These are phyloP conservation scores for Acleris cristana DNA, from an alignment of 2,888 invertebrate genomes.

Conservation along the genomic window DNA sequence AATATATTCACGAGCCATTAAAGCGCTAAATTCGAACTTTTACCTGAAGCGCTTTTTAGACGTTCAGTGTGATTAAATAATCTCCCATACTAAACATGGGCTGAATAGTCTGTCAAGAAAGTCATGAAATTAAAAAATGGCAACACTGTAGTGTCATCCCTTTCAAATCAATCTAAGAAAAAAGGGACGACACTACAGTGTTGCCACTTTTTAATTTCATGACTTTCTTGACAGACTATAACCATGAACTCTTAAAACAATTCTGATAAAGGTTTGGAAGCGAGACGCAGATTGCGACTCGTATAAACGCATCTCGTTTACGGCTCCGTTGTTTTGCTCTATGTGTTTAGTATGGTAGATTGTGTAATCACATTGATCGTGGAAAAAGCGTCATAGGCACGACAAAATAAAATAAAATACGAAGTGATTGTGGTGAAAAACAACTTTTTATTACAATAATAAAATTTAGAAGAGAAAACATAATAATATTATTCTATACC, in stretches of 20 bases:
- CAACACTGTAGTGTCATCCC: no score
- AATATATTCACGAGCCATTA: slow-evolving; percentile 34
- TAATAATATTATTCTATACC: slow-evolving; percentile 17
- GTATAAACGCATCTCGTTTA: slow-evolving; percentile 35
- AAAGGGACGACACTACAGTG: no score
- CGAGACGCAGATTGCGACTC: slow-evolving; percentile 19
- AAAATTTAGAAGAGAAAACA: slow-evolving; percentile 30
- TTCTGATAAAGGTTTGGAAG: slow-evolving; percentile 38
- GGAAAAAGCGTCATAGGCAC: slow-evolving; percentile 35
- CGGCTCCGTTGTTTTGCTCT: slow-evolving; percentile 38
- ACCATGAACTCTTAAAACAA: slow-evolving; percentile 25
- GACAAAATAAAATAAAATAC: slow-evolving; percentile 29
- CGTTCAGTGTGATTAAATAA: slow-evolving; percentile 37
- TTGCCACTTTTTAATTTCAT: no score
- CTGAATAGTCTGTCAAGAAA: no score
- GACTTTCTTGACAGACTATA: no score
- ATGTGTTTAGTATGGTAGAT: slow-evolving; percentile 37
- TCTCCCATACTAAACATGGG: slow-evolving; percentile 37
- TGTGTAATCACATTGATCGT: slow-evolving; percentile 38
- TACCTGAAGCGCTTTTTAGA: slow-evolving; percentile 34
- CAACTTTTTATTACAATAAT: slow-evolving; percentile 36
- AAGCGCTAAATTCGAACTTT: slow-evolving; percentile 36
- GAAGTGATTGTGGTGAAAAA: slow-evolving; percentile 30
- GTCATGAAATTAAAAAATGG: no score
- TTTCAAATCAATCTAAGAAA: no score